phyloP scores from a whole-genome alignment of 1,140 invertebrate genomes.

The Diachasma alloeum region DNA sequence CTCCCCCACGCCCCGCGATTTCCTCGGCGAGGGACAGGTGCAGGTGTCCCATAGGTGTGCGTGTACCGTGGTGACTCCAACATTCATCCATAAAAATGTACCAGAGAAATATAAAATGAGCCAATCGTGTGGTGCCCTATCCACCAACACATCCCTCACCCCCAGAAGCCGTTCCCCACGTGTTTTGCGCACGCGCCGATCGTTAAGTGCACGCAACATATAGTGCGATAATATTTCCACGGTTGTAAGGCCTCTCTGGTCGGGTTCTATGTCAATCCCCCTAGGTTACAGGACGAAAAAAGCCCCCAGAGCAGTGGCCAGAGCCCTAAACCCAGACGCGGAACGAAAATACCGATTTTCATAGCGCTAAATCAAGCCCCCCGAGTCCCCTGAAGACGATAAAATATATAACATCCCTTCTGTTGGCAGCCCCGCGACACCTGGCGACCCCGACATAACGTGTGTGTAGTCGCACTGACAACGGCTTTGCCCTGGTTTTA shows the following conservation, averaged over 20 bases:
- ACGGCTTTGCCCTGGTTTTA: slow-evolving; percentile 33
- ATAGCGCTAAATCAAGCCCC: too few species aligned
- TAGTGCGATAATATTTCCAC: background rate
- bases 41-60: too few species aligned
- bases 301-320: background rate
- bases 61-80: too few species aligned
- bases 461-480: background rate
- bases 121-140: background rate
- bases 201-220: slow-evolving; percentile 30
- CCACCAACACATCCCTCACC: background rate
- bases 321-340: too few species aligned
- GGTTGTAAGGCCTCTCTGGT: background rate
- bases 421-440: slow-evolving; percentile 18
- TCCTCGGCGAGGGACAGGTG: too few species aligned
- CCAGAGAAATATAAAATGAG: too few species aligned
- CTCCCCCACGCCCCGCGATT: too few species aligned
- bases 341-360: background rate
- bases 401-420: background rate
- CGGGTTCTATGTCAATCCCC: background rate
- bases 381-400: too few species aligned
- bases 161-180: background rate
- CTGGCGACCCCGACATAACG: slow-evolving; percentile 32
- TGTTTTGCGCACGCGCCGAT: slow-evolving; percentile 37
- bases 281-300: background rate
- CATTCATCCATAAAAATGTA: too few species aligned